A percentile compares a stretch with the other conserved stretches of the same genome.
phyloP scores from a whole-genome alignment of 1,140 invertebrate genomes.

The Sminthurides bifidus region DNA sequence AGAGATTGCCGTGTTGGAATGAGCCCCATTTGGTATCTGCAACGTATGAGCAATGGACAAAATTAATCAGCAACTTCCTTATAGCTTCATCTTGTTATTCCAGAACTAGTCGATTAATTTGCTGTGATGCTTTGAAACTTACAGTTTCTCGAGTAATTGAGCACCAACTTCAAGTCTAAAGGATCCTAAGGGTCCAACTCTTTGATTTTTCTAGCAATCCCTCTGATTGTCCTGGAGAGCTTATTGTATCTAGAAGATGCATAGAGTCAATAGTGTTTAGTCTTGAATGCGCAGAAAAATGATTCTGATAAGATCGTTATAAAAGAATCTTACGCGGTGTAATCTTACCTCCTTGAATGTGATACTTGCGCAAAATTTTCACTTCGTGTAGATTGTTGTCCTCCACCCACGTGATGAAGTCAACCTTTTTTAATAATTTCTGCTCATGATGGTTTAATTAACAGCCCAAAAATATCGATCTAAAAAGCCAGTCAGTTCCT shows the following conservation, averaged over 20 bases:
- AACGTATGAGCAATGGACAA: conserved; percentile 13
- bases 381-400: conserved; percentile 93
- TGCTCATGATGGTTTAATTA: conserved; percentile 96
- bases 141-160: conserved; percentile 82
- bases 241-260: conserved; percentile 77
- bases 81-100: too few relatives aligned
- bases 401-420: conserved; percentile 94
- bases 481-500: too few relatives aligned
- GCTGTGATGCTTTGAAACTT: too few relatives aligned
- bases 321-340: conserved; percentile 84
- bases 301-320: too few relatives aligned
- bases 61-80: too few relatives aligned
- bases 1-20: conserved; percentile 79
- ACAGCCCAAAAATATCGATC: too few relatives aligned
- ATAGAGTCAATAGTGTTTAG: conserved; percentile 15
- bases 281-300: too few relatives aligned
- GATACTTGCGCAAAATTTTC: conserved; percentile 78
- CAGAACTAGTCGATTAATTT: too few relatives aligned
- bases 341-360: conserved; percentile 92
- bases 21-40: conserved; percentile 63
- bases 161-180: conserved; percentile 69
- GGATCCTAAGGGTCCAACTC: conserved; percentile 72
- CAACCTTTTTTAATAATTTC: conserved; percentile 94
- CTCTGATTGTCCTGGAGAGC: conserved; percentile 71
- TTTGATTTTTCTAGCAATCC: conserved; percentile 81